Base-by-base conservation (phyloP, 2,797 vertebrate genomes). In the Sus cebifrons region DNA sequence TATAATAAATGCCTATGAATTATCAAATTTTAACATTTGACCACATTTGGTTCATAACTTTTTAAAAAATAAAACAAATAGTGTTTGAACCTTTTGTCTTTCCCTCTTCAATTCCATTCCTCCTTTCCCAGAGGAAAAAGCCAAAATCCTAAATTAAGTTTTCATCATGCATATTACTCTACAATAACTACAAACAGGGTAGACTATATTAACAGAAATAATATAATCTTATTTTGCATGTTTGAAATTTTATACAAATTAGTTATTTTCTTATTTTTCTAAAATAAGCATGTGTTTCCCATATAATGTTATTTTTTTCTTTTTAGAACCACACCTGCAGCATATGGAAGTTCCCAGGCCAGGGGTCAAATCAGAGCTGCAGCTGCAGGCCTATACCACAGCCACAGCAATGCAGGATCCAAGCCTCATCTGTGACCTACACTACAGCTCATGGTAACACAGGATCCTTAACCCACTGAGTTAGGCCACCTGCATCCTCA, bases 1-100 rank as follows among this genome's bases (percentile, higher is more conserved):
- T 74, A 32, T 15, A 36, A 78, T 58, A 94, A 75, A 81, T 75
- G 49, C 23, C 54, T 54, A 88, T 0, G 8, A 84, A 77, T 79
- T 29, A 96, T 17, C 77, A 81, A 92, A 82, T 94, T 90, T 90
- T 92, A 85, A 83, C 56, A 95, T 92, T 83, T 96, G 85, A 67
- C 40, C 71, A 86, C 77, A 87, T 92, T 86, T 64, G 71, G 62
- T 67, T 77, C 21, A 56, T 56, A 25, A 77, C 65, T 87, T 81
- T 75, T 94, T 73, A 27, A 86, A 85, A 93, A 56, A 82, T 82
- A 92, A 86, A 5, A 58, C 44, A 70, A 70, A 82, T 64, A 77
- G 1, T 82, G 29, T 52, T 70, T 81, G 68, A 93, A 54, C 23
- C 32, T 91, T 68, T 60, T 68, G 9, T 60, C 67, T 77, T 89